phyloP scores from a whole-genome alignment of 2,888 invertebrate species.

The Agrotis ipsilon region DNA sequence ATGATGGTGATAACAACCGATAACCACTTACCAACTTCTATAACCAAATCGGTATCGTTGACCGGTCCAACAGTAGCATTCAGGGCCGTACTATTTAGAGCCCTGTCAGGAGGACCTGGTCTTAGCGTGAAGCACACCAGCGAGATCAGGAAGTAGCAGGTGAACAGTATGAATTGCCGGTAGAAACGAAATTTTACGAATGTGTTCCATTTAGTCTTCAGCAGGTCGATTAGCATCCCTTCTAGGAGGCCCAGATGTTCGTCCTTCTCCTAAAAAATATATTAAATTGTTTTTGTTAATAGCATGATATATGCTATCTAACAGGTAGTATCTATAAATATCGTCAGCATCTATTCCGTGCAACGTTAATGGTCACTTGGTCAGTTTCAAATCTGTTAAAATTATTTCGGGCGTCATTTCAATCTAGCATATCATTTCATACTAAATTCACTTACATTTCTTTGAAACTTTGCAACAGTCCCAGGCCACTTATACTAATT shows the following conservation, averaged over 20 bases:
- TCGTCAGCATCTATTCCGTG: too few species aligned
- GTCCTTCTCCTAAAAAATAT: constrained; percentile 95
- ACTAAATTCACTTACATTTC: too few species aligned
- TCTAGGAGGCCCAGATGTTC: constrained; percentile 98
- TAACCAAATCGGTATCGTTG: constrained; percentile 80
- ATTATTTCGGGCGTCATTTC: too few species aligned
- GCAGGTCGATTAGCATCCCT: constrained; percentile 97
- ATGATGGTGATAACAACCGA: not conserved
- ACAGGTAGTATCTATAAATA: too few species aligned
- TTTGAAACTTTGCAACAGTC: too few species aligned
- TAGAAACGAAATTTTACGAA: constrained; percentile 99
- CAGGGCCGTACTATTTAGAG: constrained; percentile 79
- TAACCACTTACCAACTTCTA: constrained; percentile 77
- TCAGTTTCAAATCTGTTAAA: not conserved
- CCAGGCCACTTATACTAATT: too few species aligned
- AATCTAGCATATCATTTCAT: too few species aligned
- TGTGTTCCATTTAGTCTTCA: constrained; percentile 99
- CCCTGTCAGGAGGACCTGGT: constrained; percentile 94
- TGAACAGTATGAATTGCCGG: constrained; percentile 97
- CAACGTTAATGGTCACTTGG: not conserved
- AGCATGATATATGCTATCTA: too few species aligned
- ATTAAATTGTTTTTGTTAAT: not conserved
- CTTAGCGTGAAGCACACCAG: constrained; percentile 97
- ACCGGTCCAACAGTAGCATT: constrained; percentile 78
- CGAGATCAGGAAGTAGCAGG: constrained; percentile 97